phyloP scores from a whole-genome alignment of 2,888 invertebrate genomes.

The Automeris io region DNA sequence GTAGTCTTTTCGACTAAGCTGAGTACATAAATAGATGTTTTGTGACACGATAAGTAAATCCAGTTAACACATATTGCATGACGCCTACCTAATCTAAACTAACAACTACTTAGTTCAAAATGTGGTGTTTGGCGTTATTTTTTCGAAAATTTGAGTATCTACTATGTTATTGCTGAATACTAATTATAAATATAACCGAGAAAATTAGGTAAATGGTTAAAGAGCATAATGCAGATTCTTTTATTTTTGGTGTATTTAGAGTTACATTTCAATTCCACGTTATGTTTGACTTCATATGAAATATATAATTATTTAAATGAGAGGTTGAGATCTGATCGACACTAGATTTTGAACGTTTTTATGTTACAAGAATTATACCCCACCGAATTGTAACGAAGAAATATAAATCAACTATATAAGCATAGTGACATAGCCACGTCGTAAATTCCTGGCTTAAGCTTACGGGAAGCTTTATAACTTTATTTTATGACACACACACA shows the following conservation, averaged over 20 bases:
- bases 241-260: too few species aligned
- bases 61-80: background rate
- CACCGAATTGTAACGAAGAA: too few species aligned
- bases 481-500: slow-evolving; percentile 17
- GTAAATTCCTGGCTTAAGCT: slow-evolving; percentile 13
- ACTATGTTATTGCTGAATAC: background rate
- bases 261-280: too few species aligned
- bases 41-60: background rate
- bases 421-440: background rate
- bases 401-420: background rate
- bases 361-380: too few species aligned
- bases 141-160: background rate
- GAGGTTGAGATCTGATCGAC: too few species aligned
- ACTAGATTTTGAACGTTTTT: too few species aligned
- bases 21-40: background rate
- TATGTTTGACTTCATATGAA: too few species aligned
- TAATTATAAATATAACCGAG: background rate
- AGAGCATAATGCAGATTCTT: background rate
- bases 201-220: background rate
- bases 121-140: background rate
- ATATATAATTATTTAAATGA: too few species aligned
- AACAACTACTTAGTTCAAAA: background rate
- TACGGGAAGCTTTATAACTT: slow-evolving; percentile 22
- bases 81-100: background rate
- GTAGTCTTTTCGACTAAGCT: background rate